Conservation (phyloP, 2,888 invertebrate genomes). For the Deladenus siricidicola region DNA sequence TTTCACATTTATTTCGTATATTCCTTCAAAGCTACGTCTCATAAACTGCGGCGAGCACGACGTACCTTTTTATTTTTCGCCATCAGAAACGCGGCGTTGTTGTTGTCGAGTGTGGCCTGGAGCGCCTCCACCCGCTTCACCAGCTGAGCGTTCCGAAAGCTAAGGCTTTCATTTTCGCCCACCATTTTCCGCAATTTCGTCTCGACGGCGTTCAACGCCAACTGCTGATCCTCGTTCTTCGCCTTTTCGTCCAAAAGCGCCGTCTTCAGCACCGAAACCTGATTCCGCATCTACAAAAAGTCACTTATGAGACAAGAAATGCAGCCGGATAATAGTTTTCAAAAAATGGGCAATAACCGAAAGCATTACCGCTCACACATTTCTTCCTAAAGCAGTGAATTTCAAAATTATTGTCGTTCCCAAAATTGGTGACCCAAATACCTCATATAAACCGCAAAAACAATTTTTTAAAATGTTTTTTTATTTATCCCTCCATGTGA, state of each 20-base stretch:
- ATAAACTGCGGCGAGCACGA: too few relatives aligned
- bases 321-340: background rate
- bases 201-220: conserved; percentile 63
- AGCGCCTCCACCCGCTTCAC: conserved; percentile 81
- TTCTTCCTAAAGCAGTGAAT: too few relatives aligned
- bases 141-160: conserved; percentile 83
- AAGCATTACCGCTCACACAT: too few relatives aligned
- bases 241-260: conserved; percentile 84
- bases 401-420: too few relatives aligned
- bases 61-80: conserved; percentile 30
- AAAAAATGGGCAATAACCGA: too few relatives aligned
- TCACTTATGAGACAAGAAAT: background rate
- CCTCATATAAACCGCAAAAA: too few relatives aligned
- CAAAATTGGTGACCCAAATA: too few relatives aligned
- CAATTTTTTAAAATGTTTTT: too few relatives aligned
- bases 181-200: conserved; percentile 71
- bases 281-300: conserved; percentile 70
- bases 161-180: conserved; percentile 84
- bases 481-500: too few relatives aligned
- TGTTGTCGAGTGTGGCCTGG: conserved; percentile 62
- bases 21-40: too few relatives aligned
- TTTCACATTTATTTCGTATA: too few relatives aligned
- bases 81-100: conserved; percentile 19
- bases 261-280: conserved; percentile 81
- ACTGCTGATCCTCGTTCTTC: conserved; percentile 67